A percentile compares a stretch with the other conserved stretches of the same genome.
These are phyloP conservation scores for Tragulus kanchil DNA, from an alignment of 2,113 vertebrate genomes.

Conservation along the genomic window DNA sequence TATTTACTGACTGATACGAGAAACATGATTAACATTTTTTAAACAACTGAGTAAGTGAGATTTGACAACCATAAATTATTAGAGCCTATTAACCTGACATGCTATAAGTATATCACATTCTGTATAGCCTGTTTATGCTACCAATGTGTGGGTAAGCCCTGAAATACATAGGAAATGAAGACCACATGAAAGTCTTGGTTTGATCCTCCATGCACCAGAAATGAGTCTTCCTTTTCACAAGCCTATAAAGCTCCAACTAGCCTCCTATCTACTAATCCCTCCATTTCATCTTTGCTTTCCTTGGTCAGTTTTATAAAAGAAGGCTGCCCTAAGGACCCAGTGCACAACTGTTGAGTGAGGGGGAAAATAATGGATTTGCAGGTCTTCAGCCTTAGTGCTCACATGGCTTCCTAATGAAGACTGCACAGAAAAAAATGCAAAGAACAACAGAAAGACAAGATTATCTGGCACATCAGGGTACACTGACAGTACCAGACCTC, in stretches of 20 bases:
- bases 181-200: not conserved
- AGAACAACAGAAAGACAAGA: constrained; percentile 23
- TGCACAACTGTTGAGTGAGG: not conserved
- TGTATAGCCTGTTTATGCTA: not conserved
- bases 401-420: constrained; percentile 24
- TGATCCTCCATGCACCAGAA: constrained; percentile 19
- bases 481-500: not conserved
- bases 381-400: constrained; percentile 24
- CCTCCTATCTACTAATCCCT: constrained; percentile 17
- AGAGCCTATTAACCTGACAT: not conserved
- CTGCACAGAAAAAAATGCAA: constrained; percentile 26
- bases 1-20: constrained; percentile 37
- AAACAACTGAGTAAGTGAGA: constrained; percentile 34
- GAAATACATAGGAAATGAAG: constrained; percentile 7
- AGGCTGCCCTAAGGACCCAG: not conserved
- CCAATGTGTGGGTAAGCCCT: not conserved
- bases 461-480: not conserved
- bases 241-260: not conserved
- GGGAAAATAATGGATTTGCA: not conserved
- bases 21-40: not conserved
- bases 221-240: not conserved
- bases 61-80: constrained; percentile 10
- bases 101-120: not conserved
- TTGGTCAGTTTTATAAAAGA: not conserved
- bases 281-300: constrained; percentile 29